Evolutionary conservation across 1,140 invertebrate species (phyloP).

Genomic region (Choristoneura fumiferana): DNA sequence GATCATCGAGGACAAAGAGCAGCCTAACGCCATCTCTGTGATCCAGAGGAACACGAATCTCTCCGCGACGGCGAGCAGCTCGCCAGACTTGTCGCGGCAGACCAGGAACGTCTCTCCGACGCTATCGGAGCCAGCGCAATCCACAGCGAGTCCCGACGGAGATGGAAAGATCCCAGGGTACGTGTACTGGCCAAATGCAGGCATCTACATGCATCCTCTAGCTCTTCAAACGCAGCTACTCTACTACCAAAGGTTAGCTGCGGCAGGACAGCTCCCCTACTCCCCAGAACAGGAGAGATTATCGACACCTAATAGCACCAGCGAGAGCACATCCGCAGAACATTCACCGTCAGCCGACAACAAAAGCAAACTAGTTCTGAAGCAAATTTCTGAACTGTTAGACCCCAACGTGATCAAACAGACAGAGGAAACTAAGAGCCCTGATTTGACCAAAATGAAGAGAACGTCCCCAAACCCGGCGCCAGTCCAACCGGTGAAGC

Average conservation of each 20-base stretch:
- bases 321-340: slow-evolving; percentile 39
- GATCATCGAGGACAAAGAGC: slow-evolving; percentile 79
- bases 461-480: slow-evolving; percentile 49
- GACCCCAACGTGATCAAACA: slow-evolving; percentile 71
- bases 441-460: slow-evolving; percentile 50
- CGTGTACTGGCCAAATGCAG: slow-evolving; percentile 85
- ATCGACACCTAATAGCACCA: slow-evolving; percentile 44
- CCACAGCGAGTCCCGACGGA: slow-evolving; percentile 47
- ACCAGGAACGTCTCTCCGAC: slow-evolving; percentile 57
- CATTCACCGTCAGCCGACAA: slow-evolving; percentile 47
- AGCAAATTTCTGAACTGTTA: slow-evolving; percentile 67
- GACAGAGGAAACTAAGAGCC: slow-evolving; percentile 47
- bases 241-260: slow-evolving; percentile 86
- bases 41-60: slow-evolving; percentile 66
- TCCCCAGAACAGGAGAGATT: slow-evolving; percentile 47
- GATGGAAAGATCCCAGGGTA: slow-evolving; percentile 68
- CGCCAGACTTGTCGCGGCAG: slow-evolving; percentile 56
- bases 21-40: slow-evolving; percentile 74
- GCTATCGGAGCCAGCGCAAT: slow-evolving; percentile 79
- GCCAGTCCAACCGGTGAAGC: slow-evolving; percentile 79
- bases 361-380: slow-evolving; percentile 66
- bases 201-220: slow-evolving; percentile 85
- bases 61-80: slow-evolving; percentile 46
- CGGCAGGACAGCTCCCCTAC: slow-evolving; percentile 54
- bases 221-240: slow-evolving; percentile 84